Conservation (phyloP, 2,888 invertebrate species). For the Pristionchus arcanus region DNA sequence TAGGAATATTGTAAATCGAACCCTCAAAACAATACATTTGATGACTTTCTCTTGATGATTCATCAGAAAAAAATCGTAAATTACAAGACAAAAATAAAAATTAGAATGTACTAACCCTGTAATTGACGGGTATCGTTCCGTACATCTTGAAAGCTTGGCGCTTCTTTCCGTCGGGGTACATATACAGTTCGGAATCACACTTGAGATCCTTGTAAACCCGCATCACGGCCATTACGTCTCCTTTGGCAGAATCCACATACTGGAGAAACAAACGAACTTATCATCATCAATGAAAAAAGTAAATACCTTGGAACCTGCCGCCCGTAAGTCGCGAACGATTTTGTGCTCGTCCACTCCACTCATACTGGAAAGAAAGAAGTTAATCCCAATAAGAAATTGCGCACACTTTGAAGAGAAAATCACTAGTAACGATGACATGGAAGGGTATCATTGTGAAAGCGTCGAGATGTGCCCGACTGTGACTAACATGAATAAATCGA, state of each 20-base stretch:
- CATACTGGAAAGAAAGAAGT: constrained; percentile 2
- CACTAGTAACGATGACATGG: neutral
- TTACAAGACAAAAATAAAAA: too few relatives aligned
- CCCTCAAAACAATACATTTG: constrained; percentile 81
- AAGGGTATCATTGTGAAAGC: constrained; percentile 34
- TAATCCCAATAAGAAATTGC: neutral
- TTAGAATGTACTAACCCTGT: constrained; percentile 79
- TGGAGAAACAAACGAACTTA: constrained; percentile 33
- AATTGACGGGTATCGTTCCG: constrained; percentile 82
- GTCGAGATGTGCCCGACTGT: neutral
- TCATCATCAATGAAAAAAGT: neutral
- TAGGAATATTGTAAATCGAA: constrained; percentile 93
- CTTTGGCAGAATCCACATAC: constrained; percentile 73
- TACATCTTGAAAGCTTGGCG: constrained; percentile 80
- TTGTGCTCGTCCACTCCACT: constrained; percentile 47
- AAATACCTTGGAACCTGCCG: constrained; percentile 42
- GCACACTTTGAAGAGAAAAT: neutral
- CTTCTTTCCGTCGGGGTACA: constrained; percentile 79
- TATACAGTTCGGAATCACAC: constrained; percentile 70
- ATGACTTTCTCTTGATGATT: constrained; percentile 4
- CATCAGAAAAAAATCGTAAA: constrained; percentile 25
- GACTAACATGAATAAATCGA: neutral
- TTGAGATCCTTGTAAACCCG: constrained; percentile 70
- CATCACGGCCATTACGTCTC: constrained; percentile 73
- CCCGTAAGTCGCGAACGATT: constrained; percentile 54